Evolutionary conservation across 2,797 vertebrate species (phyloP).

Genomic region (Arremon aurantiirostris): DNA sequence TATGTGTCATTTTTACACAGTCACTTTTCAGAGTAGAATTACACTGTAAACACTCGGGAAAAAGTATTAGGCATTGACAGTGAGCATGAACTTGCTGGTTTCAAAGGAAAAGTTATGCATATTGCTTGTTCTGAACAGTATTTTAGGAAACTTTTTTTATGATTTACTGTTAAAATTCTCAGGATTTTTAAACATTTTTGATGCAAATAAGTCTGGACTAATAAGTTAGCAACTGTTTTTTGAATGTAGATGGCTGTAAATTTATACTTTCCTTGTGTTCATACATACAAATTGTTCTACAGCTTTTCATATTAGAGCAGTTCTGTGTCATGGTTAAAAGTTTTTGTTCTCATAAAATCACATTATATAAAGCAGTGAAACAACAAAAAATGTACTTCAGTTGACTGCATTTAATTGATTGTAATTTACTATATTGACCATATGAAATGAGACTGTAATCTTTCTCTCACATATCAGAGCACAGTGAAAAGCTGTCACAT

Average conservation of each 20-base stretch:
- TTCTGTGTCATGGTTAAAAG: neutral
- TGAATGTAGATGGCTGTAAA: neutral
- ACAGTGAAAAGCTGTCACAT: neutral
- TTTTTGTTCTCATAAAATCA: neutral
- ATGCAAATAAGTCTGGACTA: neutral
- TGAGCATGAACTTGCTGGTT: neutral
- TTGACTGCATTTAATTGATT: neutral
- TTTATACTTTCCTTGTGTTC: neutral
- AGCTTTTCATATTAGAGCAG: neutral
- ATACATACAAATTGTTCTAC: neutral
- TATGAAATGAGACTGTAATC: neutral
- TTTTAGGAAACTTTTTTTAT: neutral
- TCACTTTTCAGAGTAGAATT: neutral
- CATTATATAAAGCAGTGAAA: neutral
- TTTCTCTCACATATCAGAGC: neutral
- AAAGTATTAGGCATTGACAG: neutral
- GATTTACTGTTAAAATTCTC: neutral
- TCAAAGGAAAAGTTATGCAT: neutral
- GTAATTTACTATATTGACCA: neutral
- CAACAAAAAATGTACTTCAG: neutral
- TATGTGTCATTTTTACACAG: constrained; percentile 33
- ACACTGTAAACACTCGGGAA: neutral
- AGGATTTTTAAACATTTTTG: neutral
- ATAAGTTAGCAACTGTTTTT: neutral
- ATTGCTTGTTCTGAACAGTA: neutral